Conservation (phyloP, 2,888 invertebrate genomes). For the Lepidochrysops patricia region DNA sequence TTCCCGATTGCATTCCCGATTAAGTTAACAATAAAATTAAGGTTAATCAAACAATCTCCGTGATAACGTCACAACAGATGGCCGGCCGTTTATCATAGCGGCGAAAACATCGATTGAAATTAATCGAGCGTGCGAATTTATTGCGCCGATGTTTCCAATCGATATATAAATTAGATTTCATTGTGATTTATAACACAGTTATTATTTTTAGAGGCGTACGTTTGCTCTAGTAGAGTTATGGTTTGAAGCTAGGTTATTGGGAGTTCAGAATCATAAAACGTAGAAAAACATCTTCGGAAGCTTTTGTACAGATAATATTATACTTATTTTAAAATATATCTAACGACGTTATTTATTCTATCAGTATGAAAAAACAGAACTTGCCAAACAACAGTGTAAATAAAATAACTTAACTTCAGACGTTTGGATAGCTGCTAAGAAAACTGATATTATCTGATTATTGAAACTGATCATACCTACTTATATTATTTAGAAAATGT, state of each 20-base stretch:
- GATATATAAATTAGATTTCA: conserved; percentile 29
- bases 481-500: neutral
- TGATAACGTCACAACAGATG: conserved; percentile 39
- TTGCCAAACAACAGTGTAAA: too few relatives aligned
- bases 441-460: neutral
- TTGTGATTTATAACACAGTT: conserved; percentile 14
- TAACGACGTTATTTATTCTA: too few relatives aligned
- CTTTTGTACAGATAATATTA: neutral
- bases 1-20: too few relatives aligned
- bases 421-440: neutral
- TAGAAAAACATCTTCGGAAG: too few relatives aligned
- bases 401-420: too few relatives aligned
- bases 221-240: conserved; percentile 4
- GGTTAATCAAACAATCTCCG: conserved; percentile 19
- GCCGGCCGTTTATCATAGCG: conserved; percentile 29
- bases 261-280: neutral
- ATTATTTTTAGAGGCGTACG: conserved; percentile 12
- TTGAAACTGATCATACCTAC: neutral
- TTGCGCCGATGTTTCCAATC: conserved; percentile 28
- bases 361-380: too few relatives aligned
- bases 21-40: conserved; percentile 1
- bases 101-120: conserved; percentile 33
- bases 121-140: conserved; percentile 36
- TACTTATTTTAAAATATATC: neutral
- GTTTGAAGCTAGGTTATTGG: neutral